Evolutionary conservation across 2,797 vertebrate genomes (phyloP).

Genomic region (Darevskia mixta): DNA sequence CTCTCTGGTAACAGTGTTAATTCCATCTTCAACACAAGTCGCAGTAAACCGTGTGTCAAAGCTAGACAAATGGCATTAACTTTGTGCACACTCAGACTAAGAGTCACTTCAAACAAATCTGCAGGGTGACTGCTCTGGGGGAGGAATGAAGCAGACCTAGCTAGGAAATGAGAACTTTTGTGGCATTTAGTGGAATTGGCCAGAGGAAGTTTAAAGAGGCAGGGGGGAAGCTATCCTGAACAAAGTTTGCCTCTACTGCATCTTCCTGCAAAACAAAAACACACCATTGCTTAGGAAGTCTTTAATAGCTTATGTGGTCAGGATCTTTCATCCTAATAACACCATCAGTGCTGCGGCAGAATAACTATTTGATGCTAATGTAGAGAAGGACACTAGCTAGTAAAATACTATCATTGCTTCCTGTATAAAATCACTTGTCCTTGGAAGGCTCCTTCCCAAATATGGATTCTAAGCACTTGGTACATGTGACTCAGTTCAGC

Average conservation of each 20-base stretch:
- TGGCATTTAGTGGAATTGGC: not conserved
- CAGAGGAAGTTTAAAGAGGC: not conserved
- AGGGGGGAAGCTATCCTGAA: not conserved
- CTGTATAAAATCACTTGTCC: not conserved
- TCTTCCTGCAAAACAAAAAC: not conserved
- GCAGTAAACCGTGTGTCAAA: conserved; percentile 33
- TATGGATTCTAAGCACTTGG: not conserved
- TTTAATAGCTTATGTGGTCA: not conserved
- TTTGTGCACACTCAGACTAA: conserved; percentile 19
- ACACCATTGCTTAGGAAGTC: conserved; percentile 1
- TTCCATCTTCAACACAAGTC: conserved; percentile 31
- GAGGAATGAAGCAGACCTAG: not conserved
- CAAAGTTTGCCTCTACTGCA: conserved; percentile 4
- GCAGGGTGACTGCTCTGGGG: not conserved
- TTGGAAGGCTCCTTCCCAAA: not conserved
- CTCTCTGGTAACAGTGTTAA: conserved; percentile 40
- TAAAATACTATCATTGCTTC: conserved; percentile 12
- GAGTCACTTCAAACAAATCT: conserved; percentile 34
- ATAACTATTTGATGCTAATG: not conserved
- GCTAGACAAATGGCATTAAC: conserved; percentile 32
- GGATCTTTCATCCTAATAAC: not conserved
- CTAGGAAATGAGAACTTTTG: conserved; percentile 11
- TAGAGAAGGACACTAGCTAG: not conserved
- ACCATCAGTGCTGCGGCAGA: not conserved
- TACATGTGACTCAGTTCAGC: not conserved